Evolutionary conservation across 2,888 invertebrate species (phyloP).

Genomic region (Diarsia rubi): DNA sequence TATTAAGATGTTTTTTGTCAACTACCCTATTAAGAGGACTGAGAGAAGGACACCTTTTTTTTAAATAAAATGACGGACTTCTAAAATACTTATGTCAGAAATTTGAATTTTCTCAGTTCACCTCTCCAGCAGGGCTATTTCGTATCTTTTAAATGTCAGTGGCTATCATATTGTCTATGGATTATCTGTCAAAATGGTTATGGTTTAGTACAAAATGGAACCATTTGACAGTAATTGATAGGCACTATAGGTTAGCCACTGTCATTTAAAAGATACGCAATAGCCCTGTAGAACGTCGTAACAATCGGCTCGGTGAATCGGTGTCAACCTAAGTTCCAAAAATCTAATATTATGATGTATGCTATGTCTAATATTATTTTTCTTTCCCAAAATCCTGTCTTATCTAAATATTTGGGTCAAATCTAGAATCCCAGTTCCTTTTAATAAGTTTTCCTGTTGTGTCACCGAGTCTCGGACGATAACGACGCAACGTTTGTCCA

Average conservation of each 20-base stretch:
- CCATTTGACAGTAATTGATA: no score
- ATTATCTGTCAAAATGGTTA: no score
- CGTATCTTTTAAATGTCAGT: no score
- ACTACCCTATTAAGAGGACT: neutral
- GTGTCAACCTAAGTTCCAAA: neutral
- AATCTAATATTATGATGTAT: neutral
- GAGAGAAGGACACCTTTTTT: constrained; percentile 2
- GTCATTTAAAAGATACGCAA: no score
- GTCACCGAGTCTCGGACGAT: constrained; percentile 72
- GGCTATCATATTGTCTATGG: no score
- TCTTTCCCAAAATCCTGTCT: neutral
- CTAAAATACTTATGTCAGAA: neutral
- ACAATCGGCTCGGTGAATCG: neutral
- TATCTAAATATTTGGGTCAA: neutral
- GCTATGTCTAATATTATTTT: neutral
- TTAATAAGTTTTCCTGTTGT: constrained; percentile 64
- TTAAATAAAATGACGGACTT: neutral
- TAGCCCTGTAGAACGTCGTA: no score
- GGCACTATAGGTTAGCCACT: no score
- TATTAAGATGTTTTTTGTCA: no score
- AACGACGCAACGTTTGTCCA: constrained; percentile 79
- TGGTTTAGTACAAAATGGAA: no score
- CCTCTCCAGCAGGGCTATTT: no score
- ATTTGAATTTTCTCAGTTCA: neutral
- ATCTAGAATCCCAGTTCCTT: constrained; percentile 42